Evolutionary conservation across 2,888 invertebrate genomes (phyloP).

Genomic region (Drosophila nr. perissopoda): DNA sequence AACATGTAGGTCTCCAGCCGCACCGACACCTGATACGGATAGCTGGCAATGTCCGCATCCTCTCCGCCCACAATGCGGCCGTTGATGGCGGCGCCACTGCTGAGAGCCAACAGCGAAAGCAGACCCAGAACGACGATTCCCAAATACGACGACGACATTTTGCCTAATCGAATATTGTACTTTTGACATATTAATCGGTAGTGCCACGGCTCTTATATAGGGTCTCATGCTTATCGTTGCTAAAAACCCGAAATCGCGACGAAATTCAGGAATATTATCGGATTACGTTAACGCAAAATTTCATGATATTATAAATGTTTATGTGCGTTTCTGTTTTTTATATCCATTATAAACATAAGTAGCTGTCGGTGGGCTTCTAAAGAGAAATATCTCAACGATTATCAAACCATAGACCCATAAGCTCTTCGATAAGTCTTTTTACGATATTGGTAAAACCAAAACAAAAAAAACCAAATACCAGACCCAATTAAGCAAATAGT

Average conservation of each 20-base stretch:
- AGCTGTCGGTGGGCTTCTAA: conserved; percentile 69
- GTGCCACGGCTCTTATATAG: conserved; percentile 45
- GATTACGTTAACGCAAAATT: conserved; percentile 63
- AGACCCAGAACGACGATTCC: conserved; percentile 42
- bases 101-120: conserved; percentile 31
- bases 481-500: background rate
- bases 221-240: conserved; percentile 54
- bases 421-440: conserved; percentile 55
- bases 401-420: conserved; percentile 42
- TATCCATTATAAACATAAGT: conserved; percentile 76
- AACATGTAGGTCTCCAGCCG: conserved; percentile 68
- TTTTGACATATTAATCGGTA: conserved; percentile 13
- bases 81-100: conserved; percentile 39
- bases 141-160: conserved; percentile 45
- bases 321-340: conserved; percentile 58
- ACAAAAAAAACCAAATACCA: background rate
- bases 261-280: conserved; percentile 52
- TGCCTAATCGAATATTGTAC: conserved; percentile 7
- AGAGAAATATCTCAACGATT: conserved; percentile 43
- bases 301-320: conserved; percentile 66
- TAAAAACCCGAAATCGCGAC: conserved; percentile 30
- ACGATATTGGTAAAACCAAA: conserved; percentile 14
- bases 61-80: conserved; percentile 68
- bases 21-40: conserved; percentile 74
- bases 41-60: conserved; percentile 59